phyloP scores from a whole-genome alignment of 2,888 invertebrate genomes.

The Andrena trimmerana region DNA sequence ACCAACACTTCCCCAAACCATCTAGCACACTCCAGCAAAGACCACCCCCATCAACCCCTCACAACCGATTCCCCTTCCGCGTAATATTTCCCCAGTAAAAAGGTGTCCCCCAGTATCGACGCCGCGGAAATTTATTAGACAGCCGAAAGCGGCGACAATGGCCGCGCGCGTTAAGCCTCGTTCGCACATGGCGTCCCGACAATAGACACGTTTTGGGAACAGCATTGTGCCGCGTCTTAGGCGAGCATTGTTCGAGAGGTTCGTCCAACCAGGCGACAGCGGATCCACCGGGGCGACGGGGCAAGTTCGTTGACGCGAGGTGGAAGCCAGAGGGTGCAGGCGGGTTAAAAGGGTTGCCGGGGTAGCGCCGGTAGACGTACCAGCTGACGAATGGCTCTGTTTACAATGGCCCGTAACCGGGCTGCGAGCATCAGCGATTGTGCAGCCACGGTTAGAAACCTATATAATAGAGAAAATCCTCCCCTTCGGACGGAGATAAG shows the following conservation, averaged over 20 bases:
- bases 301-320: constrained; percentile 19
- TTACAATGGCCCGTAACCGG: constrained; percentile 74
- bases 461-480: constrained; percentile 66
- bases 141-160: constrained; percentile 26
- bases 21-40: background rate
- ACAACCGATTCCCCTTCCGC: background rate
- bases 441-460: constrained; percentile 56
- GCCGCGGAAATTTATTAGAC: constrained; percentile 43
- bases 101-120: constrained; percentile 7
- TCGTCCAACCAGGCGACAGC: constrained; percentile 23
- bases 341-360: constrained; percentile 13
- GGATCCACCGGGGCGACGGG: background rate
- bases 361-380: constrained; percentile 10
- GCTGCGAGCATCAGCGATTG: constrained; percentile 65
- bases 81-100: background rate
- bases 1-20: background rate
- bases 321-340: background rate
- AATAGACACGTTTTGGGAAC: constrained; percentile 36
- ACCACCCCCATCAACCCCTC: background rate
- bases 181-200: constrained; percentile 43
- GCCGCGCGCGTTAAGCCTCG: constrained; percentile 40
- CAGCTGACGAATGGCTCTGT: constrained; percentile 79
- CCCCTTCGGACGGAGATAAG: constrained; percentile 58
- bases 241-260: constrained; percentile 51
- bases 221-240: constrained; percentile 33